These are phyloP conservation scores for Cyrtonyx montezumae DNA, from an alignment of 2,113 vertebrate species.

Conservation along the genomic window DNA sequence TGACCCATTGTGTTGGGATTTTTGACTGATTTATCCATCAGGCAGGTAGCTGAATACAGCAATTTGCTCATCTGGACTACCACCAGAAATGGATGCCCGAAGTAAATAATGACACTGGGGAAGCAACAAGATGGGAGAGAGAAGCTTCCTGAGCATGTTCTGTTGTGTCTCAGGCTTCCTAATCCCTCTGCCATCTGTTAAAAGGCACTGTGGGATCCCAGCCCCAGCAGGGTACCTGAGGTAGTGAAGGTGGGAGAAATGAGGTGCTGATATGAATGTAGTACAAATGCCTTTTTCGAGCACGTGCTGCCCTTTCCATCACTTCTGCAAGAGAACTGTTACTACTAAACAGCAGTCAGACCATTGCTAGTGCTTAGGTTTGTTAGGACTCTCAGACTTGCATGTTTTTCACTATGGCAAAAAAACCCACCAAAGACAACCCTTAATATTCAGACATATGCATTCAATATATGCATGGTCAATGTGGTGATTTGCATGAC, in stretches of 20 bases:
- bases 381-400: rapidly evolving
- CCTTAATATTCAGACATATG: neutral
- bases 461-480: neutral
- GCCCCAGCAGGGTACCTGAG: rapidly evolving
- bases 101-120: neutral
- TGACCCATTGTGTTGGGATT: neutral
- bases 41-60: neutral
- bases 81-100: neutral
- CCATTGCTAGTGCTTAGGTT: neutral
- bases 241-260: neutral
- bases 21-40: neutral
- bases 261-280: neutral
- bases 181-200: neutral
- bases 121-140: neutral
- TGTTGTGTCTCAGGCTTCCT: neutral
- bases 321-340: neutral
- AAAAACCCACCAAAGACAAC: no score
- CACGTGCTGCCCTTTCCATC: neutral
- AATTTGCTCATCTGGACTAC: neutral
- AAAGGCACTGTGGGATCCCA: neutral
- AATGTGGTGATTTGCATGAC: neutral
- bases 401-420: neutral
- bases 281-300: no score
- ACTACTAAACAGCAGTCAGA: rapidly evolving
- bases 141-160: neutral